Evolutionary conservation across 1,140 invertebrate genomes (phyloP).

Genomic region (Bombus turneri): DNA sequence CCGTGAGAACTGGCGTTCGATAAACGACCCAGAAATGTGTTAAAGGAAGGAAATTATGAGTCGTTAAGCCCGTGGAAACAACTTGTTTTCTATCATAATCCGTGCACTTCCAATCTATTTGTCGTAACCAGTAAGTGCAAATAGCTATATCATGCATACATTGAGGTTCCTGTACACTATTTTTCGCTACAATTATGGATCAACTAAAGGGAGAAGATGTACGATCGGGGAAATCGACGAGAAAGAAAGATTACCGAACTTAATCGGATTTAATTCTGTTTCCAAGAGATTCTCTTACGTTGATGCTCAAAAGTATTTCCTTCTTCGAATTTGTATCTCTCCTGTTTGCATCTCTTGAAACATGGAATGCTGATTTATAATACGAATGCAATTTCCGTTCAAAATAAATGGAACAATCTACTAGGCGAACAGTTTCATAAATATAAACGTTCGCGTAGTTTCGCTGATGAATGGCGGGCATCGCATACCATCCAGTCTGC

Average conservation of each 20-base stretch:
- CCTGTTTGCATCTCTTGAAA: background rate
- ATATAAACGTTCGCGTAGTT: background rate
- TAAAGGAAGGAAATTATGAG: constrained; percentile 38
- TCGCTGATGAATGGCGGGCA: background rate
- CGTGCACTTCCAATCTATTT: constrained; percentile 14
- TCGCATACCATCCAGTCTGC: background rate
- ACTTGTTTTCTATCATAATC: constrained; percentile 33
- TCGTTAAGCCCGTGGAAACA: constrained; percentile 4
- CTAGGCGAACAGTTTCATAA: background rate
- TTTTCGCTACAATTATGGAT: background rate
- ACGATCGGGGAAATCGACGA: background rate
- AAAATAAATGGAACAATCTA: constrained; percentile 16
- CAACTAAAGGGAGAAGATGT: background rate
- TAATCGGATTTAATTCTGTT: background rate
- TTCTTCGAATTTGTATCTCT: too few species aligned
- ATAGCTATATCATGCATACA: constrained; percentile 19
- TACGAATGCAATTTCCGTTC: background rate
- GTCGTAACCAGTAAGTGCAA: constrained; percentile 4
- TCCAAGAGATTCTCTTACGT: too few species aligned
- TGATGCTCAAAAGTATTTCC: too few species aligned
- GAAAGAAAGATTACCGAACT: background rate
- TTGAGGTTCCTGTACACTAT: background rate
- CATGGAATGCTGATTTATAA: background rate
- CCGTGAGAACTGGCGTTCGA: constrained; percentile 64
- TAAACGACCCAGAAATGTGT: constrained; percentile 39